Percentiles rank a stretch among this genome's conserved stretches.
These are phyloP conservation scores for Orthosia gothica DNA, from an alignment of 2,888 invertebrate genomes.

Conservation along the genomic window DNA sequence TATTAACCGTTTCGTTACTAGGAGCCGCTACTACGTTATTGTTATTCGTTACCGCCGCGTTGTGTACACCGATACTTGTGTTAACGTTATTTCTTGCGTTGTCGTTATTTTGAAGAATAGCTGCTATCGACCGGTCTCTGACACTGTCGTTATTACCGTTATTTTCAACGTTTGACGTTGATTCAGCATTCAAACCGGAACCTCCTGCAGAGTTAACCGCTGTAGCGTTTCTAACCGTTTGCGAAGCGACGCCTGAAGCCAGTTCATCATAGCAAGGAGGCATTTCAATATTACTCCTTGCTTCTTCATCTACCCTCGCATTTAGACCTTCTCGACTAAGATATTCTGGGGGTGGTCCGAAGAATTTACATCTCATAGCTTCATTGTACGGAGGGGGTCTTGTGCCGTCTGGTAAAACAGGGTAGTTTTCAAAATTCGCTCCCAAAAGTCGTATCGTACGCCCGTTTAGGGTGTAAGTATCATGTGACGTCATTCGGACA, in stretches of 20 bases:
- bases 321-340: conserved; percentile 80
- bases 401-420: conserved; percentile 70
- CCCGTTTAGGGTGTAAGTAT: conserved; percentile 88
- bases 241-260: conserved; percentile 37
- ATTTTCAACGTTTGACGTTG: conserved; percentile 13
- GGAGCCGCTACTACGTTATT: conserved; percentile 30
- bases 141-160: conserved; percentile 46
- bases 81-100: background rate
- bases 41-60: conserved; percentile 36
- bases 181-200: conserved; percentile 16
- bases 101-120: conserved; percentile 37
- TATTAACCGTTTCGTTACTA: conserved; percentile 51
- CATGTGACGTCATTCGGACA: conserved; percentile 79
- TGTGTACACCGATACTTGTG: conserved; percentile 22
- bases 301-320: conserved; percentile 77
- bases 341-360: conserved; percentile 89
- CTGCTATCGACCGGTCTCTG: conserved; percentile 59
- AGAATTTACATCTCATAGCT: conserved; percentile 83
- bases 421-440: conserved; percentile 84
- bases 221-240: conserved; percentile 4
- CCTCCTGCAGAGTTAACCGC: conserved; percentile 7
- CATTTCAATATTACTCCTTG: conserved; percentile 83
- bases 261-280: conserved; percentile 87
- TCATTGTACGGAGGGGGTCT: conserved; percentile 87
- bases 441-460: conserved; percentile 86